These are phyloP conservation scores for Dryobota labecula DNA, from an alignment of 2,888 invertebrate genomes.

Conservation along the genomic window DNA sequence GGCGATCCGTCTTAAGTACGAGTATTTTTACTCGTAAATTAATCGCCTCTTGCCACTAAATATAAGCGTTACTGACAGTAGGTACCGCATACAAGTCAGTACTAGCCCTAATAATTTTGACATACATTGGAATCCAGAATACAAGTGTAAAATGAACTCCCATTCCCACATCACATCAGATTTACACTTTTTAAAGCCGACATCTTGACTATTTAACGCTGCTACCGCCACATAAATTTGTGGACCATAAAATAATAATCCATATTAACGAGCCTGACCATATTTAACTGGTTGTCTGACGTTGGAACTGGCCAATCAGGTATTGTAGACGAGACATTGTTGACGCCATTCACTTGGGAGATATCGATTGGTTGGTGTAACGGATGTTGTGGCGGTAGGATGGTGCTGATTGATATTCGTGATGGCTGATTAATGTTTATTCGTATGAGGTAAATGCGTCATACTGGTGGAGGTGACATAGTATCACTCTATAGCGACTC, in stretches of 20 bases:
- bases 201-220: constrained; percentile 51
- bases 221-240: constrained; percentile 57
- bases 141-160: constrained; percentile 30
- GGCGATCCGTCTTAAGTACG: too few species aligned
- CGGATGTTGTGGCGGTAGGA: constrained; percentile 25
- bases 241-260: constrained; percentile 56
- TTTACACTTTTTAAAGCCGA: constrained; percentile 53
- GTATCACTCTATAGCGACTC: too few species aligned
- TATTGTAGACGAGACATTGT: constrained; percentile 46
- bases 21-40: background rate
- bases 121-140: constrained; percentile 36
- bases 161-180: constrained; percentile 52
- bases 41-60: background rate
- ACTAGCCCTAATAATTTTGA: constrained; percentile 23
- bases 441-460: constrained; percentile 1
- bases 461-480: background rate
- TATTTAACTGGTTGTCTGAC: constrained; percentile 54
- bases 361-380: constrained; percentile 53
- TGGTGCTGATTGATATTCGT: constrained; percentile 31
- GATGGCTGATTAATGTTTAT: constrained; percentile 40
- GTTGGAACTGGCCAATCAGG: constrained; percentile 57
- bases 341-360: constrained; percentile 49
- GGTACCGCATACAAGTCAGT: background rate
- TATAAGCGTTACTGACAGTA: background rate
- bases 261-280: constrained; percentile 54